Conservation (phyloP, 2,888 invertebrate species). For the Amaurobius ferox region DNA sequence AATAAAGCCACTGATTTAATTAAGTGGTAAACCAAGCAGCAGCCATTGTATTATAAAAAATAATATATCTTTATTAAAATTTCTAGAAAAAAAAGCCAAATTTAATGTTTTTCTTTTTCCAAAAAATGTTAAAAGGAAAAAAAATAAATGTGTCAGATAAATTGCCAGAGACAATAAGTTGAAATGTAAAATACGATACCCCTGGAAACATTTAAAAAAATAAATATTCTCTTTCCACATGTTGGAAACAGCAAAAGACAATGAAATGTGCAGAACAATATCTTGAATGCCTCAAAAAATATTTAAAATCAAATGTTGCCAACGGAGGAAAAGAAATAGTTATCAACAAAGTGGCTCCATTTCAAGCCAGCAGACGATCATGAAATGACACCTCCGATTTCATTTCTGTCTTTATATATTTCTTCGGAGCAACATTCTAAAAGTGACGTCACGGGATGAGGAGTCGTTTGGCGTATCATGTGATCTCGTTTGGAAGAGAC, state of each 20-base stretch:
- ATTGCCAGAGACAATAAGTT: too few species aligned
- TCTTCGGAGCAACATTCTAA: conserved; percentile 25
- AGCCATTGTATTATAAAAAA: too few species aligned
- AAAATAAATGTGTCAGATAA: too few species aligned
- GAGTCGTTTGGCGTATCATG: conserved; percentile 54
- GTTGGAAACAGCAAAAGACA: not conserved
- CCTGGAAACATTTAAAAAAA: too few species aligned
- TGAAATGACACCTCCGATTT: conserved; percentile 24
- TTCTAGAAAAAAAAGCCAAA: too few species aligned
- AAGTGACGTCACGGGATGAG: conserved; percentile 53
- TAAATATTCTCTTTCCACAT: too few species aligned
- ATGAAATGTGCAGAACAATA: not conserved
- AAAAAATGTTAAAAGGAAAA: too few species aligned
- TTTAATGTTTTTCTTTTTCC: too few species aligned
- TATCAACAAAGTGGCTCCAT: conserved; percentile 19
- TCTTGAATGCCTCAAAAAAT: not conserved
- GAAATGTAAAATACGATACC: too few species aligned
- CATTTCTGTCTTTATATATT: not conserved
- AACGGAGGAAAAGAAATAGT: conserved; percentile 14
- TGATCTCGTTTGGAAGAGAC: conserved; percentile 64
- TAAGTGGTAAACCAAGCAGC: too few species aligned
- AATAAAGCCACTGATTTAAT: too few species aligned
- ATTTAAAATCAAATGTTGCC: not conserved
- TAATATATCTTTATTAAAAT: too few species aligned
- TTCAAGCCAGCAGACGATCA: conserved; percentile 12